Evolutionary conservation across 2,888 invertebrate genomes (phyloP).

Genomic region (Hetaerina titia): DNA sequence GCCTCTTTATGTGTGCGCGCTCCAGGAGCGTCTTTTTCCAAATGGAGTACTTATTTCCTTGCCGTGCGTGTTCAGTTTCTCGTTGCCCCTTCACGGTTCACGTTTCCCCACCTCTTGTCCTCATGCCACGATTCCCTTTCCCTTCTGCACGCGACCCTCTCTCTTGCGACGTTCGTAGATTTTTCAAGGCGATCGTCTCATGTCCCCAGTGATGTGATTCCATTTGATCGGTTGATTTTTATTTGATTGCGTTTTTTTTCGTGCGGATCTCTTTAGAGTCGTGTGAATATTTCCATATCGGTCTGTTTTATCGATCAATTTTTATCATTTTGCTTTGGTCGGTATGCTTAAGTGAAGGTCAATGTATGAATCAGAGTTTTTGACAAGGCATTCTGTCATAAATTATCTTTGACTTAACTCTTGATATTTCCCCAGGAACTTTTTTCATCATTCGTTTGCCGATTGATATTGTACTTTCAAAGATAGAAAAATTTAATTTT

Average conservation of each 20-base stretch:
- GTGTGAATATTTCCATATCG: neutral
- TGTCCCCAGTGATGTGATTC: too few relatives aligned
- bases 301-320: too few relatives aligned
- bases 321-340: neutral
- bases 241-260: neutral
- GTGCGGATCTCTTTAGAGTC: neutral
- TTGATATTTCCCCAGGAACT: too few relatives aligned
- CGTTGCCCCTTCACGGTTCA: conserved; percentile 22
- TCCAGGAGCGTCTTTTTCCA: neutral
- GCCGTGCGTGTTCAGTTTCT: neutral
- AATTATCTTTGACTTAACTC: too few relatives aligned
- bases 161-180: too few relatives aligned
- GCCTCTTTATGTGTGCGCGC: neutral
- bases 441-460: too few relatives aligned
- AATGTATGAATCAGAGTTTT: too few relatives aligned
- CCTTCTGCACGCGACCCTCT: conserved; percentile 36
- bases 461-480: too few relatives aligned
- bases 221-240: too few relatives aligned
- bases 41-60: neutral
- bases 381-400: too few relatives aligned
- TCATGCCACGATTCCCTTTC: conserved; percentile 69
- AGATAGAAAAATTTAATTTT: too few relatives aligned
- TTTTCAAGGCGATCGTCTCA: too few relatives aligned
- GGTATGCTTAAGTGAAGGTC: neutral
- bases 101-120: neutral